phyloP scores from a whole-genome alignment of 2,113 vertebrate genomes.

The Bagarius yarrelli region DNA sequence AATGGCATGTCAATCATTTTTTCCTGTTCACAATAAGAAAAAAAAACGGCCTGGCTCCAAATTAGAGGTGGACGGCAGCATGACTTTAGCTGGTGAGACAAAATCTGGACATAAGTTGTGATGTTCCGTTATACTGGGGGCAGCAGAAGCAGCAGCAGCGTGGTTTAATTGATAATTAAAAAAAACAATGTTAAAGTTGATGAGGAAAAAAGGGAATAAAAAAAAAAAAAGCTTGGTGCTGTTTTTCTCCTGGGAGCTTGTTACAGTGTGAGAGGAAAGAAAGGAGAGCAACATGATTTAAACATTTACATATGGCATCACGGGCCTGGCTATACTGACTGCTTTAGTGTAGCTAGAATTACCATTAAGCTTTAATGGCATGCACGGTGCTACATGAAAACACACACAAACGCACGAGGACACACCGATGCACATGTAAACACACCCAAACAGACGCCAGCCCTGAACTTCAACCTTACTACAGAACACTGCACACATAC shows the following conservation, averaged over 20 bases:
- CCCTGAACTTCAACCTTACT: neutral
- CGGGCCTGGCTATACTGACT: constrained; percentile 47
- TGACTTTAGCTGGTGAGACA: constrained; percentile 40
- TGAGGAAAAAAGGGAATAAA: constrained; percentile 8
- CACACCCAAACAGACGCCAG: constrained; percentile 32
- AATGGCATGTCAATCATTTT: constrained; percentile 67
- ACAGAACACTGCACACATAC: constrained; percentile 7
- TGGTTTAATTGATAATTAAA: constrained; percentile 16
- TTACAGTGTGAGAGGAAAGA: constrained; percentile 16
- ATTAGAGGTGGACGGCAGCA: constrained; percentile 34
- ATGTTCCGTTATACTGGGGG: neutral
- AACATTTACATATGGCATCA: constrained; percentile 58
- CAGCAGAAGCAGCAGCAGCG: neutral
- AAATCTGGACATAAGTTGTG: constrained; percentile 39
- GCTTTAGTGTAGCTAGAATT: constrained; percentile 53
- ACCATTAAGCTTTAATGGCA: constrained; percentile 68
- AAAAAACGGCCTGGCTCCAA: constrained; percentile 29
- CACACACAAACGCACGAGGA: constrained; percentile 36
- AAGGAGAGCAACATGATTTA: constrained; percentile 57
- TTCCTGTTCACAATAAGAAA: constrained; percentile 33
- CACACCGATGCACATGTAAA: constrained; percentile 34
- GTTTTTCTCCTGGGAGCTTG: constrained; percentile 25
- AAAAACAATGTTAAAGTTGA: constrained; percentile 39
- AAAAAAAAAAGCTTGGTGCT: neutral
- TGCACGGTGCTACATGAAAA: constrained; percentile 41